Percentiles rank a stretch among this genome's conserved stretches.
Conservation (phyloP, 2,797 vertebrate species). For the Hafferia zeledoni region DNA sequence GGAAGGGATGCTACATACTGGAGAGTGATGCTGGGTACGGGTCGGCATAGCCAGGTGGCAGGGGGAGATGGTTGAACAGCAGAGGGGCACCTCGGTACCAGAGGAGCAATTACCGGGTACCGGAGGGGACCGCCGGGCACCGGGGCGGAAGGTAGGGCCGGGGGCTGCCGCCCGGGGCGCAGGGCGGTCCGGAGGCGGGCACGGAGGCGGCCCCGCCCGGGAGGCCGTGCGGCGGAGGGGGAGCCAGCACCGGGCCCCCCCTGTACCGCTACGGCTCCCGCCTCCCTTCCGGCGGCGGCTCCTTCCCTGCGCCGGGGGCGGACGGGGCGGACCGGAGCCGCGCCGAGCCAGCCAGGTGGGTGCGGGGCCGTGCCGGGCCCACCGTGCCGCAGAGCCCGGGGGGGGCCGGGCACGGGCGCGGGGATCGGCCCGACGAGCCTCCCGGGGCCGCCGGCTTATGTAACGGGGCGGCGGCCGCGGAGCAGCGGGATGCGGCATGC, state of each 20-base stretch:
- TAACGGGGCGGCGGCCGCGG: conserved; percentile 62
- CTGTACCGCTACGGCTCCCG: conserved; percentile 8
- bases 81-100: neutral
- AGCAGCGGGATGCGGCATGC: conserved; percentile 24
- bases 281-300: conserved; percentile 48
- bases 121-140: neutral
- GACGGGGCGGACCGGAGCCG: conserved; percentile 15
- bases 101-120: neutral
- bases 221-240: conserved; percentile 32
- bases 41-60: neutral
- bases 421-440: conserved; percentile 29
- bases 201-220: neutral
- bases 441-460: conserved; percentile 54
- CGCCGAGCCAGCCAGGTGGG: conserved; percentile 31
- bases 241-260: neutral
- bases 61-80: neutral
- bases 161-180: neutral
- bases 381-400: conserved; percentile 24
- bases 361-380: neutral
- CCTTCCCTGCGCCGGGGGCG: conserved; percentile 28
- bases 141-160: neutral
- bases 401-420: neutral
- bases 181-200: conserved; percentile 38
- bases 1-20: neutral
- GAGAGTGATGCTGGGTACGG: neutral